Base-by-base conservation (phyloP, 2,888 invertebrate genomes). In the Heliconius ethilla region DNA sequence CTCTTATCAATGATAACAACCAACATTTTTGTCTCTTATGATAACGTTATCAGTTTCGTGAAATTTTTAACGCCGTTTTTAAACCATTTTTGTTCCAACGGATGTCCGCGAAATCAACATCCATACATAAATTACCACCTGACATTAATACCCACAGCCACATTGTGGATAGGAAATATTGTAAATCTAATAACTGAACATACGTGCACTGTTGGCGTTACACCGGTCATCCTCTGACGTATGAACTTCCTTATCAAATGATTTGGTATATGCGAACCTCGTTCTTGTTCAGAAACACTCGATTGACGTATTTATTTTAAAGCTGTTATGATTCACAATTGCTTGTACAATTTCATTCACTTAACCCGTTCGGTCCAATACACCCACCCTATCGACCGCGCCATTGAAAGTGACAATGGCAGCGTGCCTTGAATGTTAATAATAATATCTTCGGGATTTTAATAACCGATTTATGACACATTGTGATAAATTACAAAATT, bases 331-430 rank as follows among this genome's bases (percentile, higher is more conserved):
- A 77, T 18, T 51, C 45, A 80, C n/a, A 79, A 75, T 81, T 1
- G 81, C 70, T 59, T 82, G 81, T 33, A 63, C 2, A 11, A 62
- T 40, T 81, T 69, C 29, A 67, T 70, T 29, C 74, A 67, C 72
- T 75, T 51, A 77, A 40, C 66, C 70, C 63, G n/a, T 78, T 75
- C 73, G 65, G 55, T 77, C 80, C 67, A 77, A 80, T 78, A 79
- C n/a, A 11, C 11, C 11, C 11, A 74, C 65, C 72, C 59, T 78
- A 78, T 83, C 81, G 83, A 80, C 80, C 82, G 82, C 83, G 83
- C 85, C 85, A 88, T 89, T 88, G 89, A 89, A 89, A 88, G 87
- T 89, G 88, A 89, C 90, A 89, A 89, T 89, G 81, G 87, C 75
- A 78, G 70, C 81, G 75, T 85, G 87, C 81, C 81, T 79, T 83